Evolutionary conservation across 2,113 vertebrate species (phyloP).

Genomic region (Lepisosteus oculatus): DNA sequence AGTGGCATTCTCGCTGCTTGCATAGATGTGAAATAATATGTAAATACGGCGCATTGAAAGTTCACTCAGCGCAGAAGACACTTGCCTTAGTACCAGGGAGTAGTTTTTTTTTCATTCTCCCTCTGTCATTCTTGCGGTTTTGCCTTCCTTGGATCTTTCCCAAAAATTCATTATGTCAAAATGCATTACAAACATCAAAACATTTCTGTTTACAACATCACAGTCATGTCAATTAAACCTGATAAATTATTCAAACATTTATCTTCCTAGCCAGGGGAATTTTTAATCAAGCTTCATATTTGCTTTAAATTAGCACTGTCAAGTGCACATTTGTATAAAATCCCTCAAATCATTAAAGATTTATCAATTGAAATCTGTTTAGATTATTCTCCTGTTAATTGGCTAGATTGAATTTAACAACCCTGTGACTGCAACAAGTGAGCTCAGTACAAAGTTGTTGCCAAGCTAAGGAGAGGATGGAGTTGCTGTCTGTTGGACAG

Average conservation of each 20-base stretch:
- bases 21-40: conserved; percentile 42
- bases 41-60: conserved; percentile 40
- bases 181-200: conserved; percentile 81
- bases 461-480: not conserved
- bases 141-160: conserved; percentile 59
- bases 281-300: conserved; percentile 95
- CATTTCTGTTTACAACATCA: conserved; percentile 85
- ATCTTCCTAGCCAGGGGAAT: conserved; percentile 82
- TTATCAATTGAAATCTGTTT: conserved; percentile 94
- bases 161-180: conserved; percentile 68
- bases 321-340: conserved; percentile 93
- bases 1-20: conserved; percentile 29
- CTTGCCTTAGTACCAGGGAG: conserved; percentile 23
- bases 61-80: conserved; percentile 30
- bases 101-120: conserved; percentile 1
- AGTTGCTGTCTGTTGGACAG: too few species aligned
- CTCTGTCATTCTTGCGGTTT: conserved; percentile 20
- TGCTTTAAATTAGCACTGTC: conserved; percentile 95
- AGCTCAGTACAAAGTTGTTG: conserved; percentile 13
- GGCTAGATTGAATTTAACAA: conserved; percentile 69
- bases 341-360: conserved; percentile 97
- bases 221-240: conserved; percentile 82
- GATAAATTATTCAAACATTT: conserved; percentile 91
- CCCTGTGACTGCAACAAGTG: conserved; percentile 43
- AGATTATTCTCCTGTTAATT: conserved; percentile 89